Evolutionary conservation across 2,797 vertebrate genomes (phyloP).

Genomic region (Onychomys torridus): DNA sequence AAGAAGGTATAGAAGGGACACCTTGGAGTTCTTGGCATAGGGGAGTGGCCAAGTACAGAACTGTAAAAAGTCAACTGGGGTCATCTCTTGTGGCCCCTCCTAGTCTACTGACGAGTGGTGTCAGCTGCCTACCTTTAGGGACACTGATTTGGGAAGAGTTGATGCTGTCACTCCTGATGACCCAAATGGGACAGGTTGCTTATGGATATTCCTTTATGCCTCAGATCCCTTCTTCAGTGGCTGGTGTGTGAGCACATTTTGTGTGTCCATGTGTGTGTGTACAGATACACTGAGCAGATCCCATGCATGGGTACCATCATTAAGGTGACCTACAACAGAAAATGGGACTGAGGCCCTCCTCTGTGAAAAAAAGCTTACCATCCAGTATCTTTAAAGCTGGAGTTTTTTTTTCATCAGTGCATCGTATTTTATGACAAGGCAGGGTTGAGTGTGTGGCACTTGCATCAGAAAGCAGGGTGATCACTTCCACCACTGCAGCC

Average conservation of each 20-base stretch:
- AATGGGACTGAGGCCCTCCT: background rate
- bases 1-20: background rate
- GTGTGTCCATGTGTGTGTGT: accelerated
- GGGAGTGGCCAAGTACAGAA: background rate
- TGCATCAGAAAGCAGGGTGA: accelerated
- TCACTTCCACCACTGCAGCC: background rate
- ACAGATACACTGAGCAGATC: background rate
- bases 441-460: background rate
- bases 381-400: accelerated
- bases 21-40: background rate
- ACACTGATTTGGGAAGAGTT: background rate
- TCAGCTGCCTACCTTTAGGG: background rate
- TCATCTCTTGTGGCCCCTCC: background rate
- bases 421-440: background rate
- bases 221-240: background rate
- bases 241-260: accelerated
- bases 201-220: background rate
- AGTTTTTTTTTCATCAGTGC: accelerated
- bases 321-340: background rate
- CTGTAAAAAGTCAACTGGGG: too few relatives aligned
- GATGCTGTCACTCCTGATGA: background rate
- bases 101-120: accelerated
- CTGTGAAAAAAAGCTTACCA: background rate
- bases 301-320: background rate
- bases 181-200: too few relatives aligned